phyloP scores from a whole-genome alignment of 2,888 invertebrate species.

The Conomelus anceps region DNA sequence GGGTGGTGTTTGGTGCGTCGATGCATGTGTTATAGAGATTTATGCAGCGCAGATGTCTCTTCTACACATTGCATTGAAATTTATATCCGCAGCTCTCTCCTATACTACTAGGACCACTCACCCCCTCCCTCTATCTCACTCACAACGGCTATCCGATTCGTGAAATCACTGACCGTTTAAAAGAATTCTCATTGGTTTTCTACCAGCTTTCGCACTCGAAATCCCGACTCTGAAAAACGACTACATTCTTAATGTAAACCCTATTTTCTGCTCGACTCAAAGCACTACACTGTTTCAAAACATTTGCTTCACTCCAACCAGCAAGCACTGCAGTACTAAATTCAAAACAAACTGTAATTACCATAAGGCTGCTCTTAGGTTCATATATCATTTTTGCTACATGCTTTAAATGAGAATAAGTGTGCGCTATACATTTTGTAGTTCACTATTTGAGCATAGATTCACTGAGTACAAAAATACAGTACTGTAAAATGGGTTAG shows the following conservation, averaged over 20 bases:
- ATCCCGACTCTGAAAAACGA: neutral
- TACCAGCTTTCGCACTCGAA: neutral
- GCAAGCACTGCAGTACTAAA: neutral
- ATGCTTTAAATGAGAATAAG: neutral
- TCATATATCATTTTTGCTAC: neutral
- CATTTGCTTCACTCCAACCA: neutral
- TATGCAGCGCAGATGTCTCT: slow-evolving; percentile 8
- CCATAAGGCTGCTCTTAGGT: neutral
- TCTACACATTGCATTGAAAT: slow-evolving; percentile 9
- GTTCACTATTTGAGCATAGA: neutral
- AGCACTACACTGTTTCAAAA: neutral
- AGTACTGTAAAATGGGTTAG: neutral
- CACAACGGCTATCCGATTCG: neutral
- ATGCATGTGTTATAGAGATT: slow-evolving; percentile 12
- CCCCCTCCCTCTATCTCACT: neutral
- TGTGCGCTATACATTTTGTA: neutral
- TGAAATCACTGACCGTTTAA: neutral
- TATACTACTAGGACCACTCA: neutral
- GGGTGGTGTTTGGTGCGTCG: slow-evolving; percentile 1
- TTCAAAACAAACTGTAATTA: neutral
- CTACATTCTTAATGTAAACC: neutral
- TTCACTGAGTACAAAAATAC: neutral
- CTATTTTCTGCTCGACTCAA: neutral
- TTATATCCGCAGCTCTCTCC: slow-evolving; percentile 8
- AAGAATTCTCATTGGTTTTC: neutral